Evolutionary conservation across 2,113 vertebrate genomes (phyloP), one percentile per base, ranked within the genome.

Genomic region (Antennarius striatus): DNA sequence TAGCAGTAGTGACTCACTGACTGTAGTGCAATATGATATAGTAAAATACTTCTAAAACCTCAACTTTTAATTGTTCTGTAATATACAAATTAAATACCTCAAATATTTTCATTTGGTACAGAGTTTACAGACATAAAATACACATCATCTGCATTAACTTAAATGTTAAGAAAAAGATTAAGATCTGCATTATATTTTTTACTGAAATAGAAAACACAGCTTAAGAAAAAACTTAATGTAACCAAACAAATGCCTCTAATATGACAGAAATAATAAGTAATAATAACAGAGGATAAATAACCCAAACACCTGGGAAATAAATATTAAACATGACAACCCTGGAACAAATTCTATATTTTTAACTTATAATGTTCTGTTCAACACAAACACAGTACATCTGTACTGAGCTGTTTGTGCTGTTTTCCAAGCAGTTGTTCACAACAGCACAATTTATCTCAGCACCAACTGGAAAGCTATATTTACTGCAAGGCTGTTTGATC

Each of bases 1-100:
- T 59, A 30, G 28, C 28, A 68, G 68, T 71, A 82, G 82, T 79
- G 57, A 71, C 59, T 55, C 55, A 73, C 56, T 56, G 67, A 73
- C 10, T 7, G 40, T 57, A 70, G 65, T 71, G 53, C 59, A 66
- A 66, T n/a, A 66, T 51, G 15, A 65, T 71, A 77, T 12, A 51
- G 36, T 63, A 49, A 69, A 68, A 58, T 40, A 10, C 5, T 13
- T 30, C 42, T 43, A 43, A 43, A 43, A 12, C 42, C 42, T 63
- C 3, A 10, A 63, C n/a, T 16, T 17, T 5, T 15, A 12, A 3
- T 47, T 6, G 29, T 43, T 0, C 10, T 13, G 22, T 30, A 53
- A 57, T 15, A 56, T 15, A 63, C 10, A 77, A 1, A 55, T 39
- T 30, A 63, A 12, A 63, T 9, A 63, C 56, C 4, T 32, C 29